Evolutionary conservation across 2,888 invertebrate species (phyloP).

Genomic region (Drosophila atripex): DNA sequence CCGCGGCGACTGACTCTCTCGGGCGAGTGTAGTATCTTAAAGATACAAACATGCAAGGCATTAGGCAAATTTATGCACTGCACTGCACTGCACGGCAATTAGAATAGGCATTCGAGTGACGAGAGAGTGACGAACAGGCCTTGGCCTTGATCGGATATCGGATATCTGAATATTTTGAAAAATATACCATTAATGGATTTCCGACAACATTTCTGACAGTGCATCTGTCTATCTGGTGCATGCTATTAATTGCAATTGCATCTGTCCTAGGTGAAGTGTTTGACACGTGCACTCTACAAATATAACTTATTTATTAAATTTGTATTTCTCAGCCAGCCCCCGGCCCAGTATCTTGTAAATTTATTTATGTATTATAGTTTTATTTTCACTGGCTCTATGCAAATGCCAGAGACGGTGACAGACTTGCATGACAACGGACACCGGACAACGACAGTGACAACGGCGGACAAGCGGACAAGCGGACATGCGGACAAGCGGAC

Average conservation of each 20-base stretch:
- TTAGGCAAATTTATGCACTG: conserved; percentile 37
- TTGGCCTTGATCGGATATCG: conserved; percentile 5
- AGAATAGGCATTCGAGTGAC: conserved; percentile 29
- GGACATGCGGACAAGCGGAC: conserved; percentile 21
- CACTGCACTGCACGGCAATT: conserved; percentile 39
- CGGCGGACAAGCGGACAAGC: conserved; percentile 19
- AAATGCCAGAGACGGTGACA: conserved; percentile 43
- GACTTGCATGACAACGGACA: conserved; percentile 50
- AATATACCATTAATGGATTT: too few relatives aligned
- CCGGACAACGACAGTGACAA: conserved; percentile 28
- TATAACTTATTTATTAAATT: conserved; percentile 38
- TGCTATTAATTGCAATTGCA: conserved; percentile 36
- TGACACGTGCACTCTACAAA: conserved; percentile 32
- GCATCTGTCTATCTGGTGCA: conserved; percentile 29
- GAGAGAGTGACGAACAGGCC: conserved; percentile 5
- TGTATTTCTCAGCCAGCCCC: too few relatives aligned
- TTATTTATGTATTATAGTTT: conserved; percentile 59
- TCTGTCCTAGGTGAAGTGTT: conserved; percentile 20
- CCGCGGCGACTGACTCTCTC: neutral
- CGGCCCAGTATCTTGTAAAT: conserved; percentile 12
- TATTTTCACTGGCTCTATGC: conserved; percentile 50
- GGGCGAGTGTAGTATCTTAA: conserved; percentile 24
- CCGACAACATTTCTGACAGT: conserved; percentile 5
- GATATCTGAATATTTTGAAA: neutral
- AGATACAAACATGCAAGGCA: conserved; percentile 22